Percentiles rank a stretch among this genome's conserved stretches.
Evolutionary conservation across 2,888 invertebrate genomes (phyloP).

Genomic region (Andrena dorsata): DNA sequence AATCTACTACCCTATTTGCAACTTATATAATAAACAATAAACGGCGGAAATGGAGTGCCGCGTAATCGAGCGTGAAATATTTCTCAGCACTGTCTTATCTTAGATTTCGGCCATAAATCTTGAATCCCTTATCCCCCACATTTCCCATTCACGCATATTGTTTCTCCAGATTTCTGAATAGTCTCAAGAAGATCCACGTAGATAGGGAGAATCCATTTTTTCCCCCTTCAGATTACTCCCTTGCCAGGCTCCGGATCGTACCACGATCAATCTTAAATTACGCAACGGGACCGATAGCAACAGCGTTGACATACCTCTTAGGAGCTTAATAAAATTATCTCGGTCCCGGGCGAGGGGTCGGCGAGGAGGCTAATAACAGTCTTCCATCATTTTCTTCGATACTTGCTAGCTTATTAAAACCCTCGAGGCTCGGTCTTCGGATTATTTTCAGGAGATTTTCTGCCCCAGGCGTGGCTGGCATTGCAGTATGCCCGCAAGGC

Average conservation of each 20-base stretch:
- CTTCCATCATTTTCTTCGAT: constrained; percentile 51
- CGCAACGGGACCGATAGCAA: constrained; percentile 30
- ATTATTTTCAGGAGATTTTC: constrained; percentile 60
- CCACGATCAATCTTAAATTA: constrained; percentile 56
- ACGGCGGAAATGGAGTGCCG: not conserved
- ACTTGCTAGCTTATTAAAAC: constrained; percentile 54
- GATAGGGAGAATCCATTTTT: constrained; percentile 17
- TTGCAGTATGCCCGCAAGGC: constrained; percentile 55
- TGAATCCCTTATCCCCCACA: not conserved
- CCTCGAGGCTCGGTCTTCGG: constrained; percentile 42
- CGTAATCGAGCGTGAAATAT: not conserved
- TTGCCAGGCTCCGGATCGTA: constrained; percentile 5
- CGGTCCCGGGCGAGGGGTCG: not conserved
- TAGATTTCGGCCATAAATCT: constrained; percentile 34
- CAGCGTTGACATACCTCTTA: constrained; percentile 50
- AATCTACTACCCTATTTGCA: not conserved
- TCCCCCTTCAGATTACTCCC: constrained; percentile 14
- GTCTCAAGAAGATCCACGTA: not conserved
- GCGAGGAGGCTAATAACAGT: constrained; percentile 44
- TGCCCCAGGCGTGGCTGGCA: constrained; percentile 20
- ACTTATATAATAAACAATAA: not conserved
- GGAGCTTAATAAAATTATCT: constrained; percentile 52
- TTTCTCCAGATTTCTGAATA: constrained; percentile 12
- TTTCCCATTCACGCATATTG: constrained; percentile 13
- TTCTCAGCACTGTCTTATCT: not conserved